Evolutionary conservation across 2,797 vertebrate species (phyloP).

Genomic region (Mormyrops boulengeri): DNA sequence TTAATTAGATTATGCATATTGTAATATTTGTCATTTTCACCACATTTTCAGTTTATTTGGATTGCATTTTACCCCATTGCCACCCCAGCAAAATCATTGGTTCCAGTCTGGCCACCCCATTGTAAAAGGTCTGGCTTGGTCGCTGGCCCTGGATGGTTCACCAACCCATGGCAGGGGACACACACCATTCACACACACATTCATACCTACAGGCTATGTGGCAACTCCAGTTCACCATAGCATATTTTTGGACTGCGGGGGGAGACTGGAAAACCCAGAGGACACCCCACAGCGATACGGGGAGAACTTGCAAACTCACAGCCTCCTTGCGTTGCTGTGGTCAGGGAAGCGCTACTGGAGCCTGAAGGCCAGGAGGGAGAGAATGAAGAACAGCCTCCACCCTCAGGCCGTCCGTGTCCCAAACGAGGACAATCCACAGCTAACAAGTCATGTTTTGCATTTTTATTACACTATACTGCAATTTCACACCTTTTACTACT

Average conservation of each 20-base stretch:
- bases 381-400: background rate
- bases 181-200: background rate
- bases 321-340: background rate
- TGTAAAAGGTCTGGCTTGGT: background rate
- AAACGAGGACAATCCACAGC: background rate
- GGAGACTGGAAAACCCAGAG: background rate
- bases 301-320: background rate
- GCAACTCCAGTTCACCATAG: background rate
- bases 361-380: background rate
- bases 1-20: background rate
- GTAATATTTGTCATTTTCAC: background rate
- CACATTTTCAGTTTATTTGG: background rate
- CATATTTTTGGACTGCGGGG: background rate
- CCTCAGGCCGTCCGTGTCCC: background rate
- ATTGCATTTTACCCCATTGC: background rate
- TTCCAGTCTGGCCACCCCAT: background rate
- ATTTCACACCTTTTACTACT: background rate
- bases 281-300: background rate
- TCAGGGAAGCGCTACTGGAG: background rate
- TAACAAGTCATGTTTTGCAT: background rate
- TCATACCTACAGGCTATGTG: background rate
- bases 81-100: background rate
- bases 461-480: background rate
- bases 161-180: background rate
- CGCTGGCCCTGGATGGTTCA: background rate